Percentiles rank a stretch among this genome's conserved stretches.
Conservation (phyloP, 2,113 vertebrate genomes). For the Malurus alboscapulatus region DNA sequence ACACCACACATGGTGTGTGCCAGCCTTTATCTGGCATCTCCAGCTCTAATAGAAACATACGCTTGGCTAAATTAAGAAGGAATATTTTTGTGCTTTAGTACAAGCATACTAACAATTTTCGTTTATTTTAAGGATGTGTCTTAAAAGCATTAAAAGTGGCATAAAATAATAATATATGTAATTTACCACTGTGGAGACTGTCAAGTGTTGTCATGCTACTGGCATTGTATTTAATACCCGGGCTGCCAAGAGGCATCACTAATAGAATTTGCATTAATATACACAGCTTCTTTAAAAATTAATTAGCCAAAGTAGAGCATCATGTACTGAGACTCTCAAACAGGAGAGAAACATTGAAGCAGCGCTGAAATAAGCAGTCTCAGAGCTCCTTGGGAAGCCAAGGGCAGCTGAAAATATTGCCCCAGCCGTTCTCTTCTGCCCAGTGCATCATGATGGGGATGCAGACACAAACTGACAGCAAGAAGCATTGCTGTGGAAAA, state of each 20-base stretch:
- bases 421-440: neutral
- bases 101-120: neutral
- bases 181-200: slow-evolving; percentile 29
- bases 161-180: slow-evolving; percentile 55
- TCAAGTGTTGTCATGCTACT: slow-evolving; percentile 58
- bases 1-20: slow-evolving; percentile 17
- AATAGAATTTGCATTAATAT: slow-evolving; percentile 56
- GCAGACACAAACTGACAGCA: neutral
- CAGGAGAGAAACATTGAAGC: slow-evolving; percentile 24
- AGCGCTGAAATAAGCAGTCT: neutral
- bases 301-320: slow-evolving; percentile 56
- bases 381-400: neutral
- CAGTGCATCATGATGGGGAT: neutral
- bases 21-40: slow-evolving; percentile 22
- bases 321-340: slow-evolving; percentile 36
- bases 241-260: slow-evolving; percentile 28
- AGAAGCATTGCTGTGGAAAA: neutral
- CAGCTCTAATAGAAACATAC: slow-evolving; percentile 35
- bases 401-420: neutral
- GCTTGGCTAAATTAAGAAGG: slow-evolving; percentile 40
- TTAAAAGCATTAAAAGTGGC: slow-evolving; percentile 26
- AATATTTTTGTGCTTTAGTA: slow-evolving; percentile 40
- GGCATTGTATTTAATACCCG: slow-evolving; percentile 36
- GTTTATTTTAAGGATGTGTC: slow-evolving; percentile 41
- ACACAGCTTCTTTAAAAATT: slow-evolving; percentile 60